A percentile compares a stretch with the other conserved stretches of the same genome.
Conservation (phyloP, 2,113 vertebrate species). For the Ploceus nigricollis region DNA sequence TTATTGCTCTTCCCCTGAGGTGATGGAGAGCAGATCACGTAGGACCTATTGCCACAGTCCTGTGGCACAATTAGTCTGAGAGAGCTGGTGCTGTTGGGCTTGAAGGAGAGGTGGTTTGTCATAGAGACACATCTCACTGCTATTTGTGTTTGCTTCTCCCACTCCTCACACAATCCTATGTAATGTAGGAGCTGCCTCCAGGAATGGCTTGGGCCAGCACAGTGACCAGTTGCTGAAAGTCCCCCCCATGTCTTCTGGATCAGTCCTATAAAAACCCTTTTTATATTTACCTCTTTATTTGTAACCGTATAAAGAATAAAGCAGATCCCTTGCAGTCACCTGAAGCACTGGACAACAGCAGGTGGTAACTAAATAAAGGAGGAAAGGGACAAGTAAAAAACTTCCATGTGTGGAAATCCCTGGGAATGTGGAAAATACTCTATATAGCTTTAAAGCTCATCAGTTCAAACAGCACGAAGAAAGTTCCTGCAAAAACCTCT, state of each 20-base stretch:
- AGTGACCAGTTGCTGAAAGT: not conserved
- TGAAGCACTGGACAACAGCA: not conserved
- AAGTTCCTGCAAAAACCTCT: not conserved
- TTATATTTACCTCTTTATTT: not conserved
- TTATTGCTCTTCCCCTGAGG: not conserved
- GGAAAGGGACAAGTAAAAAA: not conserved
- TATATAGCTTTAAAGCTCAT: not conserved
- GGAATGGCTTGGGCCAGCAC: not conserved
- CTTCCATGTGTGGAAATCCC: not conserved
- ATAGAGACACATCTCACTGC: not conserved
- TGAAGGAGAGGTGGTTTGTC: not conserved
- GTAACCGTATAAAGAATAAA: not conserved
- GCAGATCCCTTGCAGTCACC: not conserved
- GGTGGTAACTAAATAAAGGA: not conserved
- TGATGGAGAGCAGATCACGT: not conserved
- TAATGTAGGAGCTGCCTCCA: accelerated
- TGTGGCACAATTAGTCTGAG: too few species aligned
- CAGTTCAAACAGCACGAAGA: not conserved
- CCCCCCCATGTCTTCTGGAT: not conserved
- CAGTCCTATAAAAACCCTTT: not conserved
- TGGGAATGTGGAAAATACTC: not conserved
- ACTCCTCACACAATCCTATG: accelerated
- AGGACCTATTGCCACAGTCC: not conserved
- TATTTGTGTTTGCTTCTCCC: not conserved
- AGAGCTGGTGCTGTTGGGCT: not conserved